Evolutionary conservation across 2,888 invertebrate genomes (phyloP).

Genomic region (Unio delphinus): DNA sequence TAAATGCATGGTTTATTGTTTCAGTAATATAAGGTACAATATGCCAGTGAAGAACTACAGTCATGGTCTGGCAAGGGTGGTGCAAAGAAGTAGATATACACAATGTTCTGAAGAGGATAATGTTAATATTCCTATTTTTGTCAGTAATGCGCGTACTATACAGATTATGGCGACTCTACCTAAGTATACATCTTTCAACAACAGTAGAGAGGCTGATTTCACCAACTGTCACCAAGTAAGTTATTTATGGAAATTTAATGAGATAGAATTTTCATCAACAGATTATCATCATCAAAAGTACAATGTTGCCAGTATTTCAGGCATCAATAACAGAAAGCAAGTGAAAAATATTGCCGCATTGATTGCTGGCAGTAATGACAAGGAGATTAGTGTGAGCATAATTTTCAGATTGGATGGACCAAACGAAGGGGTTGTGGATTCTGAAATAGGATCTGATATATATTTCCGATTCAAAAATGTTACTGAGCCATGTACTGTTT

Average conservation of each 20-base stretch:
- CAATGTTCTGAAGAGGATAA: constrained; percentile 54
- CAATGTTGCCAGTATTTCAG: no score
- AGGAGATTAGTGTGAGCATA: constrained; percentile 9
- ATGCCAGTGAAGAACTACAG: background rate
- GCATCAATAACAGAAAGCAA: background rate
- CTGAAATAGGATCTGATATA: constrained; percentile 47
- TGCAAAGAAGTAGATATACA: constrained; percentile 38
- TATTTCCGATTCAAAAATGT: constrained; percentile 1
- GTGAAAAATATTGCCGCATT: background rate
- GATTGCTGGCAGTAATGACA: background rate
- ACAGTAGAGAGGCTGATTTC: constrained; percentile 34
- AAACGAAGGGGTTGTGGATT: constrained; percentile 36
- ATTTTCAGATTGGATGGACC: constrained; percentile 33
- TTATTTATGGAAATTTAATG: constrained; percentile 32
- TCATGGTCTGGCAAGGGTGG: constrained; percentile 10
- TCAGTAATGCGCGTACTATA: constrained; percentile 23
- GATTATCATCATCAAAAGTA: no score
- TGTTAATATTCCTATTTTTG: constrained; percentile 48
- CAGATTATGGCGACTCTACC: constrained; percentile 44
- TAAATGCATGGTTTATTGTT: constrained; percentile 43
- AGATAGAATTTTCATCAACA: constrained; percentile 7
- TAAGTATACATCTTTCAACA: constrained; percentile 40
- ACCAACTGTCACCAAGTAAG: constrained; percentile 26
- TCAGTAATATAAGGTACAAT: constrained; percentile 27
- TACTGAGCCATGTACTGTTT: constrained; percentile 8